Conservation (phyloP, 2,888 invertebrate genomes). For the Napeogenes inachia region DNA sequence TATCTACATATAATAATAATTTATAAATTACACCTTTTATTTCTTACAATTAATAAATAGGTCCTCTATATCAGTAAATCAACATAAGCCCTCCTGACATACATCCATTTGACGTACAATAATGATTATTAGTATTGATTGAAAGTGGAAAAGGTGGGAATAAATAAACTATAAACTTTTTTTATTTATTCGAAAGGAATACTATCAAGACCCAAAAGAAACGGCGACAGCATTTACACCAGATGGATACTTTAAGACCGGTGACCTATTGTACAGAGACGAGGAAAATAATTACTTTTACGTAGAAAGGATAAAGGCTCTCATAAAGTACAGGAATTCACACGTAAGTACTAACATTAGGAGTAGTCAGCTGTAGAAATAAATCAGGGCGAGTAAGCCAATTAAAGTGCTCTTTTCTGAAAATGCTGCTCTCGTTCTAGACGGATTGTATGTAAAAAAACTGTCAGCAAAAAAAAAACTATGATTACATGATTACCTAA, state of each 20-base stretch:
- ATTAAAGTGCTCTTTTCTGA: too few species aligned
- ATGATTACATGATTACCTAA: too few species aligned
- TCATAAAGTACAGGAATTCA: slow-evolving; percentile 54
- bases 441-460: too few species aligned
- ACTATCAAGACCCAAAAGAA: slow-evolving; percentile 50
- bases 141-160: too few species aligned
- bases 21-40: background rate
- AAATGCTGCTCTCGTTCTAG: too few species aligned
- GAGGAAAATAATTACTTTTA: slow-evolving; percentile 49
- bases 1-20: background rate
- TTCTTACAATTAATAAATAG: background rate
- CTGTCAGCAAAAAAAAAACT: too few species aligned
- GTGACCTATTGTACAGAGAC: slow-evolving; percentile 58
- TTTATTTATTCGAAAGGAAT: slow-evolving; percentile 36
- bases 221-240: slow-evolving; percentile 49
- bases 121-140: too few species aligned
- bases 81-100: too few species aligned
- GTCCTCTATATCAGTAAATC: too few species aligned
- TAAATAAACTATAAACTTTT: background rate
- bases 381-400: too few species aligned
- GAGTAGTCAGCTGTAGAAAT: background rate
- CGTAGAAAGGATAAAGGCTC: slow-evolving; percentile 55
- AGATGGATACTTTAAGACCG: slow-evolving; percentile 61
- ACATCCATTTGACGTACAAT: too few species aligned
- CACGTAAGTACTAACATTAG: slow-evolving; percentile 44